A percentile compares a stretch with the other conserved stretches of the same genome.
Evolutionary conservation across 1,140 invertebrate species (phyloP).

Genomic region (Zaprionus kolodkinae): DNA sequence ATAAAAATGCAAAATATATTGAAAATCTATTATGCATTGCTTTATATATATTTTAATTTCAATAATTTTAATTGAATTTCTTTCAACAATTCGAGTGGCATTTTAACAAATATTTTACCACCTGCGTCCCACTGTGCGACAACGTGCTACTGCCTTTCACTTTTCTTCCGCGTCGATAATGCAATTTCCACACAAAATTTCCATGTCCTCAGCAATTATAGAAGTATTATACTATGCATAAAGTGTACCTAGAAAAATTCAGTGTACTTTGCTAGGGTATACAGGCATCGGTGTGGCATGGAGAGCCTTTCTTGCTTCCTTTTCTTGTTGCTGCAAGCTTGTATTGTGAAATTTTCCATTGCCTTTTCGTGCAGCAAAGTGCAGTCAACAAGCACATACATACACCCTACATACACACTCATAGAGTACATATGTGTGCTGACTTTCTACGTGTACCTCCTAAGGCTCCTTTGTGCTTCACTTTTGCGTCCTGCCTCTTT

Average conservation of each 20-base stretch:
- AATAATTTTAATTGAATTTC: too few species aligned
- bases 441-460: constrained; percentile 48
- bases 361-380: constrained; percentile 56
- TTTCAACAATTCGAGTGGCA: neutral
- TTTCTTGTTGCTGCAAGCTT: constrained; percentile 28
- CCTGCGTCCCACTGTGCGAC: neutral
- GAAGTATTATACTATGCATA: neutral
- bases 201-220: neutral
- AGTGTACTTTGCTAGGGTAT: neutral
- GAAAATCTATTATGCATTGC: neutral
- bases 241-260: neutral
- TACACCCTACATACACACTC: constrained; percentile 10
- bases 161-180: neutral
- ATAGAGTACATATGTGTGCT: constrained; percentile 56
- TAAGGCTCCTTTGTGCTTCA: constrained; percentile 1
- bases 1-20: too few species aligned
- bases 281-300: too few species aligned
- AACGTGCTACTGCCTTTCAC: neutral
- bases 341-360: constrained; percentile 80
- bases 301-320: neutral
- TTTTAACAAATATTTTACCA: neutral
- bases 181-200: neutral
- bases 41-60: neutral
- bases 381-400: constrained; percentile 54
- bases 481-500: too few species aligned